Evolutionary conservation across 2,888 invertebrate species (phyloP), one percentile per base, ranked within the genome.

Genomic region (Acholoe squamosa): DNA sequence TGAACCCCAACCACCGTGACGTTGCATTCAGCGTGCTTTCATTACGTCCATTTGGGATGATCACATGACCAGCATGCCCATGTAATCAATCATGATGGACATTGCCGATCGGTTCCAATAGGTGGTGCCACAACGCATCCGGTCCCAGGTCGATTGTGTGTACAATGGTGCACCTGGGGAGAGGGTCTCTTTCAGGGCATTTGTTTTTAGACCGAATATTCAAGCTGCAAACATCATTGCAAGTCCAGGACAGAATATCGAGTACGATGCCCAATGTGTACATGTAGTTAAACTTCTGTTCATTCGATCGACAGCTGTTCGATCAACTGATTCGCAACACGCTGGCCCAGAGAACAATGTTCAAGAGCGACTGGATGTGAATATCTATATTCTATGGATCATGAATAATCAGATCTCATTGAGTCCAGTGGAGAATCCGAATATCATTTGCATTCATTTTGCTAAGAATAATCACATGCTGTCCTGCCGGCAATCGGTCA

Each of bases 51-150:
- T 61, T 61, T 0, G n/a, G n/a, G 71, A n/a, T 3, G 71, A 28
- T 71, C 71, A 71, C 71, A 71, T 71, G 71, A 71, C 71, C 71
- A 28, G 3, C 71, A 16, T n/a, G 28, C 31, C 71, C 25, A 71
- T 25, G 71, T 71, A 28, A 71, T 71, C 71, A 25, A 71, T 71
- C 71, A 71, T 71, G 71, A 28, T 28, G 61, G 19, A n/a, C 19
- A 19, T 61, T 71, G 25, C 71, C 25, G 25, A 61, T 61, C 61
- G 14, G 14, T 28, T 14, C 28, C 71, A 25, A 71, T 71, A 71
- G 71, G 7, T 71, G 71, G 71, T 25, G 71, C 71, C 14, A 28
- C 71, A 25, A 28, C 16, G 31, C 71, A 71, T 71, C 71, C 71
- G 28, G 28, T 28, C 28, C 14, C 5, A 14, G 25, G 71, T 71